phyloP scores from a whole-genome alignment of 2,113 vertebrate genomes.

The Epinephelus moara region DNA sequence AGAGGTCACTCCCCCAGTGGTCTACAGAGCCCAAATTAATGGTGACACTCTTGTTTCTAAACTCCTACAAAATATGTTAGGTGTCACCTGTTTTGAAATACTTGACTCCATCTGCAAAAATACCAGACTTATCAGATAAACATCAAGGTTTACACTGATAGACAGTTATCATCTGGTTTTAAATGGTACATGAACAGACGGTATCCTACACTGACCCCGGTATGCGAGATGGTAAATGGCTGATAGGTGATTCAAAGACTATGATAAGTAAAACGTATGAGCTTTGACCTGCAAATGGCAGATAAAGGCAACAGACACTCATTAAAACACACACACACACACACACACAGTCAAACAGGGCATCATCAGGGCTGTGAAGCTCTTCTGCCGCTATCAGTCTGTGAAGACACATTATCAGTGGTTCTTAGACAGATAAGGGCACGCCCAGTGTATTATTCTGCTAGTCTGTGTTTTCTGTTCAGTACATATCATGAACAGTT shows the following conservation, averaged over 20 bases:
- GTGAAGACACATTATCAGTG: slow-evolving; percentile 60
- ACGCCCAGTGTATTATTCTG: slow-evolving; percentile 38
- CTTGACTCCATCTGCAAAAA: neutral
- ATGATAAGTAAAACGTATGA: slow-evolving; percentile 19
- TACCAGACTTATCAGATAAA: neutral
- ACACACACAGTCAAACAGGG: neutral
- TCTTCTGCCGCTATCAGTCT: slow-evolving; percentile 11
- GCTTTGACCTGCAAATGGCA: slow-evolving; percentile 17
- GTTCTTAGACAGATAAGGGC: slow-evolving; percentile 52
- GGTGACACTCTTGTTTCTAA: neutral
- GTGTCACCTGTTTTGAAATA: slow-evolving; percentile 8
- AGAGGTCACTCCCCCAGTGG: neutral
- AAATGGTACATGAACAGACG: neutral
- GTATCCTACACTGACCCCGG: neutral
- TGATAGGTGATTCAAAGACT: neutral
- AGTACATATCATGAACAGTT: neutral
- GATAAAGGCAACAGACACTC: neutral
- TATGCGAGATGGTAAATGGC: neutral
- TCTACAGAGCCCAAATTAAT: neutral
- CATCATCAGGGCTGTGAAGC: slow-evolving; percentile 1
- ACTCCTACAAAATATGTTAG: slow-evolving; percentile 1
- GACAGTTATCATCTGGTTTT: neutral
- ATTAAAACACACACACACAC: neutral
- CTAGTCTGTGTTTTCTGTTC: neutral
- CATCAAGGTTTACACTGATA: neutral